Evolutionary conservation across 2,797 vertebrate genomes (phyloP).

Genomic region (Sebastes kiyomatsui): DNA sequence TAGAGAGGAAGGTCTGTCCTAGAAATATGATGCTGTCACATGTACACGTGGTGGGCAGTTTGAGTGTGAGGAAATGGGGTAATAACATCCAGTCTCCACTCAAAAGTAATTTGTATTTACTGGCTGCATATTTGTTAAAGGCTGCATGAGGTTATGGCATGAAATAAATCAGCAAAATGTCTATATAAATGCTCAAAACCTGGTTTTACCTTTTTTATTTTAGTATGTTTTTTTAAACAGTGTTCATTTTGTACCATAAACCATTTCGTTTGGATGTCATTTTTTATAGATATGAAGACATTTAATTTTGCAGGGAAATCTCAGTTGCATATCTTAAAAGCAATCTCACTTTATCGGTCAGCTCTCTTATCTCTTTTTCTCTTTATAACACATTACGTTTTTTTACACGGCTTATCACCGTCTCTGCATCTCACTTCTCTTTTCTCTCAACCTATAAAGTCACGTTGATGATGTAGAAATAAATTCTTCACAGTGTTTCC

Average conservation of each 20-base stretch:
- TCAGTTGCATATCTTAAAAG: conserved; percentile 3
- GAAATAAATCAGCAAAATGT: conserved; percentile 2
- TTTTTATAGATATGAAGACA: conserved; percentile 1
- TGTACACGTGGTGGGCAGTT: neutral
- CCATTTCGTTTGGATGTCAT: conserved; percentile 9
- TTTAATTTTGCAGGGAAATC: conserved; percentile 1
- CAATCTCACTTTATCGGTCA: conserved; percentile 19
- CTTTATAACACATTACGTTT: neutral
- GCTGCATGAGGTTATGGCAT: conserved; percentile 1
- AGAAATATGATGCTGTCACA: conserved; percentile 12
- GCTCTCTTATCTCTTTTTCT: conserved; percentile 10
- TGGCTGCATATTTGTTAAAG: conserved; percentile 4
- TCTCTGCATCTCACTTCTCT: neutral
- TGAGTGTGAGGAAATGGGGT: conserved; percentile 2
- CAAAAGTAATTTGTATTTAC: conserved; percentile 5
- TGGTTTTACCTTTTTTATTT: neutral
- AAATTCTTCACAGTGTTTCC: neutral
- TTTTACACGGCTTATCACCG: neutral
- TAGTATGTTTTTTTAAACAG: neutral
- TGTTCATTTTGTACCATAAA: neutral
- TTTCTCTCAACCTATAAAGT: conserved; percentile 1
- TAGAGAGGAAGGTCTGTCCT: conserved; percentile 10
- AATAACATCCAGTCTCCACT: neutral
- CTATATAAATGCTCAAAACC: neutral
- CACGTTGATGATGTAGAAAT: conserved; percentile 6